Evolutionary conservation across 2,888 invertebrate genomes (phyloP).

Genomic region (Andrena bucephala): DNA sequence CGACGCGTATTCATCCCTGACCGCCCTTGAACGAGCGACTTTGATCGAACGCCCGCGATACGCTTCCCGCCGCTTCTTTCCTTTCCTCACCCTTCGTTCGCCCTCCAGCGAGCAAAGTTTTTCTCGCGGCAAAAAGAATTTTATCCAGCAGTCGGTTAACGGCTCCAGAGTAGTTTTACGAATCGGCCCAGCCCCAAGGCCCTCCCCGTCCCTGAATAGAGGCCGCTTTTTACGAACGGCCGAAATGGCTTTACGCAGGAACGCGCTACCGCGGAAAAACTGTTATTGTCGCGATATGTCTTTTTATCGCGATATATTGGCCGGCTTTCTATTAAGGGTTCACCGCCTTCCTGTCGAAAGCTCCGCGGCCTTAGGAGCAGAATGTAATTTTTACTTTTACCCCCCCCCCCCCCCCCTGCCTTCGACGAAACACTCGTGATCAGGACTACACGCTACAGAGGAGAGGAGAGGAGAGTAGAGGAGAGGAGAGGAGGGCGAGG

Average conservation of each 20-base stretch:
- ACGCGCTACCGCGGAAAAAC: constrained; percentile 50
- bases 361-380: background rate
- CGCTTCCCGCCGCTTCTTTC: constrained; percentile 40
- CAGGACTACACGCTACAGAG: too few relatives aligned
- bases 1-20: constrained; percentile 49
- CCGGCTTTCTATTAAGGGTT: constrained; percentile 26
- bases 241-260: constrained; percentile 53
- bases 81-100: constrained; percentile 5
- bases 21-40: constrained; percentile 52
- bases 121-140: constrained; percentile 64
- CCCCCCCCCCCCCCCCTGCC: too few relatives aligned
- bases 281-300: constrained; percentile 62
- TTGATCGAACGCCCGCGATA: constrained; percentile 64
- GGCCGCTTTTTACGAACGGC: constrained; percentile 58
- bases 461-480: too few relatives aligned
- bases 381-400: constrained; percentile 9
- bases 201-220: constrained; percentile 41
- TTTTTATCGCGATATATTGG: constrained; percentile 41
- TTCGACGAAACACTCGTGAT: too few relatives aligned
- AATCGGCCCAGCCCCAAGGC: constrained; percentile 39
- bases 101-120: constrained; percentile 57
- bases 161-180: constrained; percentile 54
- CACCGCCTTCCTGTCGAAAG: background rate
- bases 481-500: too few relatives aligned
- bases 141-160: constrained; percentile 66